Conservation (phyloP, 2,113 vertebrate genomes). For the Pluvialis apricaria region DNA sequence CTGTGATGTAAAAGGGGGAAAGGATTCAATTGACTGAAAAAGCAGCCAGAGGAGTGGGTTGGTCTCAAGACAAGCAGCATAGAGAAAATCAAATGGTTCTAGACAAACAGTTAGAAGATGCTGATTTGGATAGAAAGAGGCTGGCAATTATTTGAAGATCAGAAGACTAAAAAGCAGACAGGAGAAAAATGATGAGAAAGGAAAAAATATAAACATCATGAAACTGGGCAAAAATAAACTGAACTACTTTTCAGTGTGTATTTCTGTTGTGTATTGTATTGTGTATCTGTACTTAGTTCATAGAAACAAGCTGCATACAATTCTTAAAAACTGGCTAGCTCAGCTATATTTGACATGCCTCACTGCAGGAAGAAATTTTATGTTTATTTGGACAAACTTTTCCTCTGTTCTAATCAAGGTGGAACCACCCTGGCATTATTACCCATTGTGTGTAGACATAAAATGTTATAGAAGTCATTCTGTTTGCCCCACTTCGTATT, state of each 20-base stretch:
- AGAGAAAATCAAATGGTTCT: neutral
- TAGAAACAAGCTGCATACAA: neutral
- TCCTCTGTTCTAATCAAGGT: neutral
- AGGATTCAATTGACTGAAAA: neutral
- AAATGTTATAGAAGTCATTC: neutral
- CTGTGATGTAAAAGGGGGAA: neutral
- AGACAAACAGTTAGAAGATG: neutral
- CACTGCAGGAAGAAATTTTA: neutral
- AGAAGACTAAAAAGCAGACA: neutral
- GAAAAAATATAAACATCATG: neutral
- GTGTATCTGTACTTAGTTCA: neutral
- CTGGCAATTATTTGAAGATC: neutral
- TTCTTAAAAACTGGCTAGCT: neutral
- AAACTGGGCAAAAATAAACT: neutral
- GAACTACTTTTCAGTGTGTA: neutral
- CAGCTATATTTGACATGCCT: neutral
- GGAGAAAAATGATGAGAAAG: neutral
- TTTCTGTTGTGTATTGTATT: neutral
- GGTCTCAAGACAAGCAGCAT: neutral
- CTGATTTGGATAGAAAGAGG: neutral
- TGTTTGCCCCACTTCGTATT: neutral
- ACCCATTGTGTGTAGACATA: neutral
- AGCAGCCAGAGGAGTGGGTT: neutral
- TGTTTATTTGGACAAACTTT: neutral
- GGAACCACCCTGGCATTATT: neutral